These are phyloP conservation scores for Parthenolecanium corni DNA, from an alignment of 2,888 invertebrate species.

Conservation along the genomic window DNA sequence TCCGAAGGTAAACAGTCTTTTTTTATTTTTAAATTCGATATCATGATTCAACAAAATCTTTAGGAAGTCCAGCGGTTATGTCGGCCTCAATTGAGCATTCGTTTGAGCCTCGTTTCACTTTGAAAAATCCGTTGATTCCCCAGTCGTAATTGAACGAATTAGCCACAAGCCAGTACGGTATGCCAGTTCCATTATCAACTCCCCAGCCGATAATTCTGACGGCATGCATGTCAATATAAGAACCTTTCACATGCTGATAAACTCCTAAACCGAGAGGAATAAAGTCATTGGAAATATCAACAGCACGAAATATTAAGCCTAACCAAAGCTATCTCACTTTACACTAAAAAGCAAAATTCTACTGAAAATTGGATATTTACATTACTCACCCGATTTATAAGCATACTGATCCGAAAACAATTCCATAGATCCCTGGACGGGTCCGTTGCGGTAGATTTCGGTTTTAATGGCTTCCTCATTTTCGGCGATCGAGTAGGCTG, in stretches of 20 bases:
- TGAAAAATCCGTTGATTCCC: slow-evolving; percentile 80
- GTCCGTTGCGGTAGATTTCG: slow-evolving; percentile 78
- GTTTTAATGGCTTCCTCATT: slow-evolving; percentile 58
- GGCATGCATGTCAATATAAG: slow-evolving; percentile 45
- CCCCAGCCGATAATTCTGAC: slow-evolving; percentile 58
- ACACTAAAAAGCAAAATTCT: too few species aligned
- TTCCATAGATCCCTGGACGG: slow-evolving; percentile 79
- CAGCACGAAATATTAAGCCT: too few species aligned
- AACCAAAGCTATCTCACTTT: too few species aligned
- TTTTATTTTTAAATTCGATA: too few species aligned
- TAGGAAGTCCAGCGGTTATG: slow-evolving; percentile 56
- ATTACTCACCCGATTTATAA: slow-evolving; percentile 55
- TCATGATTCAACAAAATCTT: too few species aligned
- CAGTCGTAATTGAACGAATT: slow-evolving; percentile 92
- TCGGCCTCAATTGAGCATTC: slow-evolving; percentile 63
- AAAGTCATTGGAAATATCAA: too few species aligned
- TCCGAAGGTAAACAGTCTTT: too few species aligned
- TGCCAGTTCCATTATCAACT: slow-evolving; percentile 50
- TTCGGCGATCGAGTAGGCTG: slow-evolving; percentile 33
- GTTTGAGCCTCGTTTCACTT: slow-evolving; percentile 66
- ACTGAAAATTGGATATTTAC: too few species aligned
- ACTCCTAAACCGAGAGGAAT: slow-evolving; percentile 46
- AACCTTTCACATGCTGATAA: slow-evolving; percentile 62
- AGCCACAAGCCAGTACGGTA: slow-evolving; percentile 78
- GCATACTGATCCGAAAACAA: slow-evolving; percentile 73